Evolutionary conservation across 2,113 vertebrate genomes (phyloP).

Genomic region (Pyxicephalus adspersus): DNA sequence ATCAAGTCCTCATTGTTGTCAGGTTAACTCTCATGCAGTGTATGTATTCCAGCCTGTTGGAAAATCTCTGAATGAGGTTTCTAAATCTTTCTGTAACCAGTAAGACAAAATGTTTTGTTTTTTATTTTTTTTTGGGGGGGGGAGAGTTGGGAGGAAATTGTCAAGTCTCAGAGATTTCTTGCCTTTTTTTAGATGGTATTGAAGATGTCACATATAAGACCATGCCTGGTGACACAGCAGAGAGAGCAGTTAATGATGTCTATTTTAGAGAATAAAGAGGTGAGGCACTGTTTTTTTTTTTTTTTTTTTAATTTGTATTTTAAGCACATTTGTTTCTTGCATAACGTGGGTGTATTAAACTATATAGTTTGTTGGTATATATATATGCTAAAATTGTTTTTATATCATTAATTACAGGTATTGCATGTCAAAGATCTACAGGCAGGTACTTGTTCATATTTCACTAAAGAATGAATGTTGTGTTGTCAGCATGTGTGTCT

Average conservation of each 20-base stretch:
- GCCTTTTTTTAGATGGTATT: constrained; percentile 59
- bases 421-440: constrained; percentile 64
- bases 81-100: no score
- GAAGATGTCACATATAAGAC: constrained; percentile 57
- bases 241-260: not conserved
- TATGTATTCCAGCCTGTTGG: no score
- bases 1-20: no score
- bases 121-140: no score
- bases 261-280: constrained; percentile 51
- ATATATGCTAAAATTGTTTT: no score
- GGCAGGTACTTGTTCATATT: constrained; percentile 64
- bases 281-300: constrained; percentile 47
- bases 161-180: not conserved
- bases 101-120: no score
- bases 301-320: no score
- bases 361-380: not conserved
- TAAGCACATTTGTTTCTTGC: not conserved
- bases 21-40: no score
- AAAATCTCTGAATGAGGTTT: no score
- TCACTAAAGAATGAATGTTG: no score
- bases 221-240: constrained; percentile 60
- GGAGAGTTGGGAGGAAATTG: no score
- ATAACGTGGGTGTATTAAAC: not conserved
- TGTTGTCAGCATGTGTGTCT: not conserved
- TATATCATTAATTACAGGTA: constrained; percentile 58